Base-by-base conservation (phyloP, 2,888 invertebrate genomes). In the Drosophila flavopinicola region DNA sequence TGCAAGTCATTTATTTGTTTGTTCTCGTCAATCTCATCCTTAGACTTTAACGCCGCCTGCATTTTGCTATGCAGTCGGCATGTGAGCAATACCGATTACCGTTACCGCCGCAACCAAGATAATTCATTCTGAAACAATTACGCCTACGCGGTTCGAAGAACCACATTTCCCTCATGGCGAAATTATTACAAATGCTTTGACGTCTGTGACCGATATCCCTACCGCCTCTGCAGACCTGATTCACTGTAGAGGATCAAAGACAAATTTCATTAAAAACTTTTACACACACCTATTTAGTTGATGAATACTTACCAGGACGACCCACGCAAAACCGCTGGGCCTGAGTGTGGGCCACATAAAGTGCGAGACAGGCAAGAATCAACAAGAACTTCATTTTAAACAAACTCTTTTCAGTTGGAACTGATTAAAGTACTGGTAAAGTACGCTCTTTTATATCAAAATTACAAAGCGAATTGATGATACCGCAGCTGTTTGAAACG, bases 331-430 rank as follows among this genome's bases (percentile, higher is more conserved):
- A 13, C 1, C 6, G n/a, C 24, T 66, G 72, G 10, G 47, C 25
- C n/a, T 54, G 24, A 5, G 11, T 35, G 7, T 15, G 15, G 13
- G 42, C 54, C 27, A 65, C 37, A 11, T 42, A 59, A 10, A 71
- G 35, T 13, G 54, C 38, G 6, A 70, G 23, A 13, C 51, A 42
- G 9, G 42, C 24, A 29, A 59, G 33, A 6, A 71, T 13, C 11
- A 52, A 15, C 6, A 39, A 15, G 11, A 59, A 54, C 33, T 71
- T 71, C 59, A 69, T 71, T 29, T 54, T 20, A 15, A 20, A 17
- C 3, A 2, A 4, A 11, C 15, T 25, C 9, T 13, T 20, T 2
- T 13, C 15, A 24, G 13, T 27, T 23, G 2, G 13, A 59, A 56
- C 38, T 66, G 33, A 35, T 44, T 42, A 7, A 7, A 11, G 1